Conservation (phyloP, 1,140 invertebrate species). For the Sycophila sp. region DNA sequence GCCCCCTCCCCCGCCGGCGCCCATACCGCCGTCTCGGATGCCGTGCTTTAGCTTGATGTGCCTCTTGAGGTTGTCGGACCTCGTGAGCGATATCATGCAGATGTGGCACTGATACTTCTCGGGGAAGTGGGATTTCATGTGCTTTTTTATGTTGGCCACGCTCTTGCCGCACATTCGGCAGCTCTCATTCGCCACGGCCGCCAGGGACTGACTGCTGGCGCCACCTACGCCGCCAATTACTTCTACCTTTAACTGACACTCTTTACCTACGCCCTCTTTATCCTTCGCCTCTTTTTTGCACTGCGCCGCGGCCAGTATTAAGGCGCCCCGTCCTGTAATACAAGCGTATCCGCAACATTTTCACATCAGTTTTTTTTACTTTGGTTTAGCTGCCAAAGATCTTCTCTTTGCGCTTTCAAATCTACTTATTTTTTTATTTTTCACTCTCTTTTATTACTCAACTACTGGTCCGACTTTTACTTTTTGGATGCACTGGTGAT, state of each 20-base stretch:
- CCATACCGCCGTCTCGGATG: slow-evolving; percentile 53
- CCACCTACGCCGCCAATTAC: background rate
- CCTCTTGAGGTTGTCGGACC: slow-evolving; percentile 66
- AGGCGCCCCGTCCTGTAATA: slow-evolving; percentile 61
- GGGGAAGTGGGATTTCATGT: slow-evolving; percentile 66
- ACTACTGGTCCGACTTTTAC: too few relatives aligned
- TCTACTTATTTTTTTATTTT: background rate
- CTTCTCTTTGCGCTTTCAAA: too few relatives aligned
- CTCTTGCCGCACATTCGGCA: slow-evolving; percentile 65
- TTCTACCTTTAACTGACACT: slow-evolving; percentile 60
- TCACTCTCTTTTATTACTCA: slow-evolving; percentile 4
- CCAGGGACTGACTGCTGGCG: background rate
- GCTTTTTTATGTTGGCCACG: slow-evolving; percentile 66
- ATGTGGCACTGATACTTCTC: slow-evolving; percentile 66
- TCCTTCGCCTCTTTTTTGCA: slow-evolving; percentile 32
- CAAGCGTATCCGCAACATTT: slow-evolving; percentile 52
- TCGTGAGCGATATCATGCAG: slow-evolving; percentile 65
- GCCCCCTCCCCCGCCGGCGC: too few relatives aligned
- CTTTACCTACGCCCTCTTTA: slow-evolving; percentile 64
- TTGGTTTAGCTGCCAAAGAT: too few relatives aligned
- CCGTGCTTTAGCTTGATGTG: slow-evolving; percentile 66
- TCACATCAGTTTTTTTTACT: slow-evolving; percentile 24
- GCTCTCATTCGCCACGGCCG: slow-evolving; percentile 46
- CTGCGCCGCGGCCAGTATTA: slow-evolving; percentile 15
- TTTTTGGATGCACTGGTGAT: slow-evolving; percentile 43